Base-by-base conservation (phyloP, 2,797 vertebrate species). In the Neomorphus geoffroyi region DNA sequence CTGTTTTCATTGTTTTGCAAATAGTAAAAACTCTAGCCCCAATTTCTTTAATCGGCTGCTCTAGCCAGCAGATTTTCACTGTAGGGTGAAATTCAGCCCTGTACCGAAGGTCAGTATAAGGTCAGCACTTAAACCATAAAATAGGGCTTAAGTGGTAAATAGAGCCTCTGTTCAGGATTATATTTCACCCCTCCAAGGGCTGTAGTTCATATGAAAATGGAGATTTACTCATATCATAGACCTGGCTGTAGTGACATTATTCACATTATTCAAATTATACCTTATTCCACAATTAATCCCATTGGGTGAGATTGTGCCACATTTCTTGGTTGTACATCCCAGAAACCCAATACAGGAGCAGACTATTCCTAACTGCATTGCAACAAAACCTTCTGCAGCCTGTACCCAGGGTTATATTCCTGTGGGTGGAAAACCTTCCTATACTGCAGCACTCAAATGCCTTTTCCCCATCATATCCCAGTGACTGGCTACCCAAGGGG, bases 111-210 rank as follows among this genome's bases (percentile, higher is more conserved):
- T 96, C 94, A 92, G 60, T 88, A 91, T 73, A 91, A 88, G 89
- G 96, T 97, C 95, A 94, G 64, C 87, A 67, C 88, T 97, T 96
- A 94, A 95, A 94, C 96, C 95, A 96, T 96, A 97, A 97, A 96
- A 95, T 56, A 94, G 39, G 89, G 94, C 73, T 97, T 95, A 96
- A 95, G 91, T 90, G 85, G 93, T 96, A 97, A 94, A 96, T 86
- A 93, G 78, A 94, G 71, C 91, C 95, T 92, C 91, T 96, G 92
- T 94, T 95, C 80, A 77, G 82, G 92, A 92, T 94, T 96, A 88
- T 92, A 91, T 96, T 92, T 96, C 91, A 90, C 58, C 82, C 75
- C 65, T 90, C 94, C 69, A 91, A 96, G 77, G 90, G 70, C 88
- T 70, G 64, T 30, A 64, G 80, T 80, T 88, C 82, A 86, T 92